Evolutionary conservation across 2,113 vertebrate species (phyloP).

Genomic region (Octodon degus): DNA sequence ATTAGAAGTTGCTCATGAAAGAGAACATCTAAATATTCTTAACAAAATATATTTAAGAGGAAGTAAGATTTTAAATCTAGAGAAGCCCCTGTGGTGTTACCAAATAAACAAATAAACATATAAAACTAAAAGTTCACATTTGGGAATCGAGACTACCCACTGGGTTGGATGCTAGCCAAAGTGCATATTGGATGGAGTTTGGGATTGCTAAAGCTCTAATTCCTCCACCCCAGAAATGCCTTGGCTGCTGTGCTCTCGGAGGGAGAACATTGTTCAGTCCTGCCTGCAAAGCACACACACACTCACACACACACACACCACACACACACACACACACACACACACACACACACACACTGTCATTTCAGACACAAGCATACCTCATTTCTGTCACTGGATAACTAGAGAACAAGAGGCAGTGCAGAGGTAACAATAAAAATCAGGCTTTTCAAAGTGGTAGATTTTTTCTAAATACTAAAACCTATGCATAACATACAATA

Average conservation of each 20-base stretch:
- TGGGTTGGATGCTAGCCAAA: not conserved
- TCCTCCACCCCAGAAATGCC: not conserved
- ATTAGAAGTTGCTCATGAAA: conserved; percentile 56
- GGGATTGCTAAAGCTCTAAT: not conserved
- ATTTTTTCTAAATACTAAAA: not conserved
- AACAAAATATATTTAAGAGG: conserved; percentile 35
- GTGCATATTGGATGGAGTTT: conserved; percentile 4
- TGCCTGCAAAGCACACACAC: not conserved
- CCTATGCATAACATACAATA: not conserved
- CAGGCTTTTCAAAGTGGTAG: not conserved
- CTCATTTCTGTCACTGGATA: not conserved
- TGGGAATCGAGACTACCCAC: conserved; percentile 37
- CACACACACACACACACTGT: too few species aligned
- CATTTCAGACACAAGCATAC: not conserved
- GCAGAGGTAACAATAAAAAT: not conserved
- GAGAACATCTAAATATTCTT: conserved; percentile 56
- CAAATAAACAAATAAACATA: conserved; percentile 55
- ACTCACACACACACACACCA: not conserved
- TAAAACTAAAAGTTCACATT: conserved; percentile 26
- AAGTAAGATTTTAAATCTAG: conserved; percentile 29
- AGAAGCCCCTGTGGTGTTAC: not conserved
- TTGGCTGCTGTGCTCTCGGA: not conserved
- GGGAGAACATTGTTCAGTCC: not conserved
- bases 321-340: not conserved
- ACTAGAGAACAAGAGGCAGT: not conserved